Conservation (phyloP, 1,140 invertebrate species). For the Aphis craccivora region DNA sequence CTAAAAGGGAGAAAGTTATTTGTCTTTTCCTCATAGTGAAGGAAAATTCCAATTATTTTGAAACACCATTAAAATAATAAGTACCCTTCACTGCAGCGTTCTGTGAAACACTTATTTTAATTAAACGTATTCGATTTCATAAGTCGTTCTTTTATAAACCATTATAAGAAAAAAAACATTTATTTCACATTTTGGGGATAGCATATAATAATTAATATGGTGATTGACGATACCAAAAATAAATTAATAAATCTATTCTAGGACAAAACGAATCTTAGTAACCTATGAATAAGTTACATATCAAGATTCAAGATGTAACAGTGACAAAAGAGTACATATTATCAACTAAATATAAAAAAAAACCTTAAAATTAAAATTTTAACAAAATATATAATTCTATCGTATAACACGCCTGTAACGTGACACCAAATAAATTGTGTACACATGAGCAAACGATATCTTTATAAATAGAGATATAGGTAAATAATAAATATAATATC, state of each 20-base stretch:
- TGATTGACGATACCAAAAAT: not conserved
- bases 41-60: conserved; percentile 24
- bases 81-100: not conserved
- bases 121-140: not conserved
- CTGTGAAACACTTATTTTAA: conserved; percentile 2
- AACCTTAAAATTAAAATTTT: not conserved
- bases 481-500: not conserved
- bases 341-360: not conserved
- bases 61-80: not conserved
- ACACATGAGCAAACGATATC: not conserved
- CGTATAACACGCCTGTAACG: not conserved
- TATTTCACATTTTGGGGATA: not conserved
- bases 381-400: not conserved
- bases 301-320: not conserved
- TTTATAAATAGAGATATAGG: not conserved
- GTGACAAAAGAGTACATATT: not conserved
- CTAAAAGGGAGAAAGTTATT: not conserved
- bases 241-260: not conserved
- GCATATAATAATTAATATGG: not conserved
- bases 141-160: not conserved
- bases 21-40: not conserved
- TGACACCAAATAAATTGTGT: not conserved
- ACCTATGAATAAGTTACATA: not conserved
- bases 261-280: not conserved
- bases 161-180: not conserved